Evolutionary conservation across 1,140 invertebrate species (phyloP).

Genomic region (Amphibalanus amphitrite): DNA sequence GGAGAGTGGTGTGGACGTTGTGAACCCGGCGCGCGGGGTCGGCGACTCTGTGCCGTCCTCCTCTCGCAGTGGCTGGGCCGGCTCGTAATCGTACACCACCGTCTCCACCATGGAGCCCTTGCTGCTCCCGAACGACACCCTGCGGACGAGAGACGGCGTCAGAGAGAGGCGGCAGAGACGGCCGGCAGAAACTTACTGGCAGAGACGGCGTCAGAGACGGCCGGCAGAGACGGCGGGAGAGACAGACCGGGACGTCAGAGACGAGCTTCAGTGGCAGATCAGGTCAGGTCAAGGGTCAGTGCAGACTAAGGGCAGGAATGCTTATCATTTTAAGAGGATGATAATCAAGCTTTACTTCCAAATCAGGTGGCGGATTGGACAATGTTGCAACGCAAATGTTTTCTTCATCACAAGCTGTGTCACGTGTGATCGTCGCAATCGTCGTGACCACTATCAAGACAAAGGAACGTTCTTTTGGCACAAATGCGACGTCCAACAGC

Average conservation of each 20-base stretch:
- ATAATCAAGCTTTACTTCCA: too few relatives aligned
- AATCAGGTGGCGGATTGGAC: too few relatives aligned
- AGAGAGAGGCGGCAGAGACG: too few relatives aligned
- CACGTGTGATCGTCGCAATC: background rate
- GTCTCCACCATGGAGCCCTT: background rate
- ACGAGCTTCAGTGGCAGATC: too few relatives aligned
- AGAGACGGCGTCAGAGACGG: background rate
- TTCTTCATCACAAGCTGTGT: background rate
- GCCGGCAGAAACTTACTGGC: background rate
- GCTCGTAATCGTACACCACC: background rate
- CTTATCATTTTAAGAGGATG: too few relatives aligned
- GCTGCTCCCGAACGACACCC: background rate
- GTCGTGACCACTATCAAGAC: too few relatives aligned
- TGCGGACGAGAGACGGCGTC: background rate
- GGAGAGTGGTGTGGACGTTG: background rate
- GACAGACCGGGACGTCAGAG: too few relatives aligned
- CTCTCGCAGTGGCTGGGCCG: background rate
- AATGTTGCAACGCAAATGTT: too few relatives aligned
- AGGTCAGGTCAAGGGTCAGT: too few relatives aligned
- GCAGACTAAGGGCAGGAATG: too few relatives aligned
- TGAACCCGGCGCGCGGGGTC: background rate
- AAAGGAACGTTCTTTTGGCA: background rate
- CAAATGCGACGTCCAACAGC: background rate
- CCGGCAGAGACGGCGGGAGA: background rate
- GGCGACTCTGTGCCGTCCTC: background rate